phyloP scores from a whole-genome alignment of 1,140 invertebrate species.

The Papilio polyxenes region DNA sequence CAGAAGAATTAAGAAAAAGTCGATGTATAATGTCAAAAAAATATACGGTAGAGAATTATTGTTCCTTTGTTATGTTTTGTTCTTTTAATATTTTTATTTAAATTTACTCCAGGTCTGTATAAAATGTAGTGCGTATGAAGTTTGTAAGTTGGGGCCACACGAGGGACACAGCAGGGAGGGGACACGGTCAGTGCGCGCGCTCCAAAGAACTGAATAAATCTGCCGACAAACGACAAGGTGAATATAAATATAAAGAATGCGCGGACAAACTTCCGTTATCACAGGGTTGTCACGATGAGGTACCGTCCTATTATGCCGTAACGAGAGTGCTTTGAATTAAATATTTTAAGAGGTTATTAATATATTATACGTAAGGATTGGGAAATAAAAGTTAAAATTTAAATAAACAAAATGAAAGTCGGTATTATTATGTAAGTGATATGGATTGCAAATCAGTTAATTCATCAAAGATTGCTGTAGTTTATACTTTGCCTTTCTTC shows the following conservation, averaged over 20 bases:
- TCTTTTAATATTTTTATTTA: constrained; percentile 20
- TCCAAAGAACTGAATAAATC: constrained; percentile 80
- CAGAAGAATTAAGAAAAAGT: no score
- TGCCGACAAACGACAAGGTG: constrained; percentile 76
- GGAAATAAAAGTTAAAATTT: no score
- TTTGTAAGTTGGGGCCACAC: constrained; percentile 49
- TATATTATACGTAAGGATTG: not conserved
- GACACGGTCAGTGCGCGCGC: constrained; percentile 73
- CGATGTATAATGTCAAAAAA: no score
- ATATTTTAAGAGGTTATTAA: no score
- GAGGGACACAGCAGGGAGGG: constrained; percentile 53
- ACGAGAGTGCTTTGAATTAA: no score
- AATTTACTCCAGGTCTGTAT: constrained; percentile 38
- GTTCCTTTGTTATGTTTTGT: not conserved
- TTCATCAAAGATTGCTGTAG: no score
- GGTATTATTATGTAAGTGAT: not conserved
- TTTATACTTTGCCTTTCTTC: no score
- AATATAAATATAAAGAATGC: constrained; percentile 79
- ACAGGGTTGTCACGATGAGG: constrained; percentile 56
- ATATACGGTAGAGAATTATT: no score
- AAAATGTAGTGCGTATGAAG: constrained; percentile 43
- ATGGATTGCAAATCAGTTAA: not conserved
- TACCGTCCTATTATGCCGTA: not conserved
- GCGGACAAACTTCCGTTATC: constrained; percentile 71
- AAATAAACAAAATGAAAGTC: not conserved